A percentile compares a stretch with the other conserved stretches of the same genome.
phyloP scores from a whole-genome alignment of 2,888 invertebrate genomes.

The Phytoseiulus persimilis region DNA sequence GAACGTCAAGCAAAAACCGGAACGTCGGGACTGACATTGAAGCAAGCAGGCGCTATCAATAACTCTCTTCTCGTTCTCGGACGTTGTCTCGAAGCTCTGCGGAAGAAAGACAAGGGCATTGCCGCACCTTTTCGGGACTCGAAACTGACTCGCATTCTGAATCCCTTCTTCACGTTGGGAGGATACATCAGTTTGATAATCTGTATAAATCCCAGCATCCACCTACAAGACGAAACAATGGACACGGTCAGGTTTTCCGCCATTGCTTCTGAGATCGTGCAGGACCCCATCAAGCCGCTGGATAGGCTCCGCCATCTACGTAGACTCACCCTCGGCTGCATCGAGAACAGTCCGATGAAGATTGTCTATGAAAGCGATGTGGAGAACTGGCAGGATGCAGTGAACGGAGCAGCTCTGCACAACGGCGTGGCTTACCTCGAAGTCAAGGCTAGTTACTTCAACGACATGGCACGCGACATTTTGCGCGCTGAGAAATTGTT shows the following conservation, averaged over 20 bases:
- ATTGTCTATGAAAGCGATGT: background rate
- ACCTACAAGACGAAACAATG: slow-evolving; percentile 21
- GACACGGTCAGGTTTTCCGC: slow-evolving; percentile 24
- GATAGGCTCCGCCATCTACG: slow-evolving; percentile 9
- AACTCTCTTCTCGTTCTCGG: slow-evolving; percentile 16
- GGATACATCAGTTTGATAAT: slow-evolving; percentile 25
- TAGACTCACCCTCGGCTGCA: slow-evolving; percentile 25
- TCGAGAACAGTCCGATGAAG: slow-evolving; percentile 33
- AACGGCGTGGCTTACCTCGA: slow-evolving; percentile 8
- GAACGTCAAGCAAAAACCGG: slow-evolving; percentile 13
- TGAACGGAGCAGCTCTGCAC: background rate
- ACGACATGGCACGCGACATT: slow-evolving; percentile 29
- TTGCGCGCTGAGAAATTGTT: slow-evolving; percentile 16
- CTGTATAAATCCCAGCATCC: slow-evolving; percentile 13
- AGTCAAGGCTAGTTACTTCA: slow-evolving; percentile 23
- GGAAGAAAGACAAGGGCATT: slow-evolving; percentile 34
- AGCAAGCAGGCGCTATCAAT: slow-evolving; percentile 26
- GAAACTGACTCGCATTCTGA: slow-evolving; percentile 30
- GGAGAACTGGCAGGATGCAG: slow-evolving; percentile 21
- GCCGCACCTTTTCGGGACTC: slow-evolving; percentile 24
- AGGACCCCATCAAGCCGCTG: background rate
- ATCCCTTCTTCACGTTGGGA: slow-evolving; percentile 17
- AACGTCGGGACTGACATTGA: background rate
- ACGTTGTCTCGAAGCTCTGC: slow-evolving; percentile 32
- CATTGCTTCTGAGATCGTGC: slow-evolving; percentile 25